Evolutionary conservation across 2,113 vertebrate species (phyloP), one percentile per base, ranked within the genome.

Genomic region (Megalops atlanticus): DNA sequence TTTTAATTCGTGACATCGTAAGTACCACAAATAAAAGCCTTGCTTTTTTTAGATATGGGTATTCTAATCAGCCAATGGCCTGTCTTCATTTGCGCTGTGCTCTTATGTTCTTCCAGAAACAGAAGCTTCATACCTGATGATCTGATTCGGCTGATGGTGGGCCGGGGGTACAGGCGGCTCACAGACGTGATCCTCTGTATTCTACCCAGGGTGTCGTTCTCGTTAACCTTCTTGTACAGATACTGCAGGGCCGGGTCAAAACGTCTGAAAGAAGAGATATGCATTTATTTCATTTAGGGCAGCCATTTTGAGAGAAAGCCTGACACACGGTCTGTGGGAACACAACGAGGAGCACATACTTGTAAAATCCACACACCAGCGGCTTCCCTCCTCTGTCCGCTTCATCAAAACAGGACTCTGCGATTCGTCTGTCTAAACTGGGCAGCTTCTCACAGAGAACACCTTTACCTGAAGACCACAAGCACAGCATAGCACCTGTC

Each of bases 221-320:
- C 80, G 0, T 40, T 76, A 16, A 87, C 78, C 0, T 86, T 91
- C 81, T 86, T 80, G 79, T 52, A 75, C n/a, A 90, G 43, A 79
- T 89, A 90, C 84, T 88, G 84, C 80, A 90, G 80, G 0, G 88
- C 89, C 0, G 88, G 87, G 77, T 90, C 85, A 71, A 91, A 92
- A 58, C 88, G 85, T 68, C 89, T 90, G 40, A 35, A 33, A 35
- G 7, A n/a, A 70, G 31, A 27, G 73, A 80, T 11, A 68, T 5
- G 71, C 31, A 54, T 14, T 4, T n/a, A 21, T 76, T 49, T 3
- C 4, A 47, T 68, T 11, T 7, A 24, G 33, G n/a, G 41, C 38
- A 73, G 21, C 31, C 36, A 24, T 31, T 12, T 21, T 14, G 21
- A 24, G 49, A 18, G 16, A 52, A 36, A n/a, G 15, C 21, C 0